phyloP scores from a whole-genome alignment of 92 coral and sea anemone genomes.

The Parazoanthus darwini region DNA sequence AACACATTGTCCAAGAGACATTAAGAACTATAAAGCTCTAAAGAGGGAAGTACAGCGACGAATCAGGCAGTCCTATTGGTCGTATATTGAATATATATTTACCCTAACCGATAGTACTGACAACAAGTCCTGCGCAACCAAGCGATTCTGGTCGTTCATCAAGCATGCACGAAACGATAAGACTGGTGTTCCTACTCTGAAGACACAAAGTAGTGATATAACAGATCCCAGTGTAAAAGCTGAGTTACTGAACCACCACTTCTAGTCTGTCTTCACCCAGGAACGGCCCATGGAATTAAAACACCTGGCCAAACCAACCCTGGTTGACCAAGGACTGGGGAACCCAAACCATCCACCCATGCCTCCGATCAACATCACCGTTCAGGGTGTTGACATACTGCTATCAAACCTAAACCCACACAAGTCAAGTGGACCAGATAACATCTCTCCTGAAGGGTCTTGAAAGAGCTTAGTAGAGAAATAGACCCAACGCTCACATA shows the following conservation, averaged over 20 bases:
- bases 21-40: no score
- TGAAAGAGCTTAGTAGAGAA: neutral
- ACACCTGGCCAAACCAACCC: slow-evolving; percentile 27
- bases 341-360: slow-evolving; percentile 3
- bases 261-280: neutral
- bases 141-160: no score
- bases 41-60: no score
- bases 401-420: neutral
- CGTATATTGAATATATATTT: no score
- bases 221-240: neutral
- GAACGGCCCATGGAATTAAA: slow-evolving; percentile 20
- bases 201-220: no score
- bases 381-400: neutral
- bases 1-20: no score
- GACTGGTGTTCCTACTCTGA: no score
- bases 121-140: no score
- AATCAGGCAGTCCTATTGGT: no score
- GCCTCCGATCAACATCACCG: slow-evolving; percentile 36
- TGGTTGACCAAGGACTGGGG: neutral
- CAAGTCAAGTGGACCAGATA: slow-evolving; percentile 21
- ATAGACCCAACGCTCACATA: neutral
- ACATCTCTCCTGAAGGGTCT: neutral
- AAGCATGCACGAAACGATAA: no score
- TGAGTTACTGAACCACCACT: neutral
- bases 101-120: no score